Evolutionary conservation across 2,888 invertebrate species (phyloP), one percentile per base, ranked within the genome.

Genomic region (Chironomus riparius): DNA sequence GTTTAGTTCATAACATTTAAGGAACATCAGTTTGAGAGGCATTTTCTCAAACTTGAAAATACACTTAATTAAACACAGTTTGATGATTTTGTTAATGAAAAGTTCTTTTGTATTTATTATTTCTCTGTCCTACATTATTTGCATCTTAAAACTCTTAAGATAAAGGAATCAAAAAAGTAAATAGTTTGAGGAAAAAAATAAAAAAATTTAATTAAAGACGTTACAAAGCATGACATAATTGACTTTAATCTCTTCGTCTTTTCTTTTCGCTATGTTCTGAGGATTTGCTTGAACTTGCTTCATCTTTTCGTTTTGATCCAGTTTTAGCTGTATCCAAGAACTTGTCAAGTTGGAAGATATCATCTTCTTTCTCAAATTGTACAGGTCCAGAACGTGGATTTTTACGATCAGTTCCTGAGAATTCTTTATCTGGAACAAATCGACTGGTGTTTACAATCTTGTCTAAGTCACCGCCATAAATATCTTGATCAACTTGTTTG

Each of bases 301-400:
- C 87, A 12, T 90, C 89, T 78, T 88, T 88, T 4, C 90, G 85
- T 78, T 90, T 89, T 47, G 87, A 87, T 21, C 88, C 94, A 77
- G 94, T 91, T 83, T 98, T 98, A 76, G 97, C 98, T 83, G 97
- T 95, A 79, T 93, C 94, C 88, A 99, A 92, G 89, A 99, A 97
- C 86, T 96, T 95, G 87, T 97, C 97, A 81, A 99, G 87, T 83
- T 98, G 98, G 85, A 99, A 99, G 78, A 98, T 97, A 90, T 99
- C 99, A 79, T 86, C 86, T 78, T 89, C 90, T 79, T 91, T 91
- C 81, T 97, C 95, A 84, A 98, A 98, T 85, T 98, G 97, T 24
- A 99, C 98, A 0, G 99, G 98, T 0, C 97, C 97, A 10, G 91
- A 88, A n/a, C 97, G 88, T 0, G 89, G 84, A 50, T 87, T 87